Conservation (phyloP, 2,888 invertebrate genomes). For the Sarcophaga carnaria region DNA sequence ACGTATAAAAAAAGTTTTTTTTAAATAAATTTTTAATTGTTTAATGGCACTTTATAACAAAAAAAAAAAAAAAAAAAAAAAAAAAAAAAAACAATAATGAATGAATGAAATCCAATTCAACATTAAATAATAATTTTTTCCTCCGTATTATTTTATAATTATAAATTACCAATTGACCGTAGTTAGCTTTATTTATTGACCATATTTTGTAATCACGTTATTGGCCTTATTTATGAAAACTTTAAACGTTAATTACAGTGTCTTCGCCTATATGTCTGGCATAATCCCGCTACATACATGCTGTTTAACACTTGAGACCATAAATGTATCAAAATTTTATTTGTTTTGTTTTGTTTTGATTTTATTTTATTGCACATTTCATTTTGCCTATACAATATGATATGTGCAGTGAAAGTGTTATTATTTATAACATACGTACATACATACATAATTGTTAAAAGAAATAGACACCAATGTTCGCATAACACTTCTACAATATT, state of each 20-base stretch:
- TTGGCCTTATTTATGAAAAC: slow-evolving; percentile 48
- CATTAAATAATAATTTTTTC: slow-evolving; percentile 21
- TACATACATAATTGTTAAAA: background rate
- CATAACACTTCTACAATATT: slow-evolving; percentile 14
- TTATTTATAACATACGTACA: background rate
- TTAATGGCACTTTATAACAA: too few species aligned
- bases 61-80: background rate
- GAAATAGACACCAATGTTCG: slow-evolving; percentile 34
- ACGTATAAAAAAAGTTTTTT: too few species aligned
- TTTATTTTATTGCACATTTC: slow-evolving; percentile 14
- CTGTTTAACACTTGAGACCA: slow-evolving; percentile 35
- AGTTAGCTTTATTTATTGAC: slow-evolving; percentile 14
- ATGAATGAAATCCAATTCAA: background rate
- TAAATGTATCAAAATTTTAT: slow-evolving; percentile 25
- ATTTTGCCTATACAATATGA: background rate
- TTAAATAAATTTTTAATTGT: too few species aligned
- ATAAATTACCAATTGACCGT: slow-evolving; percentile 32
- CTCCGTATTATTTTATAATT: background rate
- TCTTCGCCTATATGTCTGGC: slow-evolving; percentile 6
- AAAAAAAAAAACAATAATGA: background rate
- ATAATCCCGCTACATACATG: background rate
- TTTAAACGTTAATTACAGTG: background rate
- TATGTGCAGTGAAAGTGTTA: slow-evolving; percentile 61
- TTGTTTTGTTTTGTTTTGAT: slow-evolving; percentile 15
- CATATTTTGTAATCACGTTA: slow-evolving; percentile 51